Conservation (phyloP, 2,888 invertebrate genomes). For the Stictocephala bisonia region DNA sequence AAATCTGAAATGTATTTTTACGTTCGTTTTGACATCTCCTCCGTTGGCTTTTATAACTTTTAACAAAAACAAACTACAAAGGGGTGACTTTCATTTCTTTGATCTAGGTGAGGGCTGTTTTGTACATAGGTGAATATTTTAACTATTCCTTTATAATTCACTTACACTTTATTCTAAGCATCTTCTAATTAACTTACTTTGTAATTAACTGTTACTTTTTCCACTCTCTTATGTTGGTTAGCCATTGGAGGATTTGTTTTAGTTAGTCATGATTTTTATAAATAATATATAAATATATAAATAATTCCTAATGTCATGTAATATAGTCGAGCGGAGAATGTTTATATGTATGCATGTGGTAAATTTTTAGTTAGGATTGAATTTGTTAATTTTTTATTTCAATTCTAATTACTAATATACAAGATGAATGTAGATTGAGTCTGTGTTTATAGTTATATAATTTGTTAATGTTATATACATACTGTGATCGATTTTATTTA, state of each 20-base stretch:
- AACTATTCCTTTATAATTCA: conserved; percentile 26
- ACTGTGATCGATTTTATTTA: conserved; percentile 55
- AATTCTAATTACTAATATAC: conserved; percentile 57
- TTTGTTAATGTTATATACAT: conserved; percentile 47
- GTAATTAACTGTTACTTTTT: conserved; percentile 25
- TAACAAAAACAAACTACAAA: conserved; percentile 45
- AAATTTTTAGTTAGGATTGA: conserved; percentile 56
- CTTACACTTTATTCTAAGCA: conserved; percentile 25
- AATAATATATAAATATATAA: conserved; percentile 44
- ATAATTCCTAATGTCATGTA: conserved; percentile 53
- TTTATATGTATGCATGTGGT: conserved; percentile 50
- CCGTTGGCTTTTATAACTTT: conserved; percentile 47
- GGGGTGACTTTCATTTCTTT: conserved; percentile 43
- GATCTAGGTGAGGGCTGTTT: conserved; percentile 38
- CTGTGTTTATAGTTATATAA: conserved; percentile 39
- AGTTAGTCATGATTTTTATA: conserved; percentile 43
- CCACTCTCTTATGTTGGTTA: background rate
- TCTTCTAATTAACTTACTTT: conserved; percentile 41
- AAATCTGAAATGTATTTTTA: conserved; percentile 44
- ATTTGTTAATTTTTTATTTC: conserved; percentile 52
- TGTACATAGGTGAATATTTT: conserved; percentile 30
- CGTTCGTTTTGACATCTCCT: conserved; percentile 43
- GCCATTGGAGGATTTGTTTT: conserved; percentile 50
- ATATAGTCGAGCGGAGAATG: conserved; percentile 52
- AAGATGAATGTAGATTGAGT: conserved; percentile 31